Evolutionary conservation across 35 echinoderm and acorn worm species (phyloP).

Genomic region (Eucidaris tribuloides): DNA sequence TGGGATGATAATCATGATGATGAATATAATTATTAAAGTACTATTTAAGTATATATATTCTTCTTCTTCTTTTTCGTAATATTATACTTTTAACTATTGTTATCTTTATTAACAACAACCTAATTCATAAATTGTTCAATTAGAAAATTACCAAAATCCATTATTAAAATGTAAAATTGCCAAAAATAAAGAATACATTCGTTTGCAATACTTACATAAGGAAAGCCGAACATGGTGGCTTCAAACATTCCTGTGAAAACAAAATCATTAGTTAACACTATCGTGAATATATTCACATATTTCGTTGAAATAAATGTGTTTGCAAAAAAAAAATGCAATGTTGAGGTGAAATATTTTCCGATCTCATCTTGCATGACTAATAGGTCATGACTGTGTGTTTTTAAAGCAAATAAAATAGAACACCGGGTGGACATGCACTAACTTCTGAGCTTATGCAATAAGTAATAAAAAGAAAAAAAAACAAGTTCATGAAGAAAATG

Average conservation of each 20-base stretch:
- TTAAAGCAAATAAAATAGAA: no score
- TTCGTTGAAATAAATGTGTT: not conserved
- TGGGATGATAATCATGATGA: no score
- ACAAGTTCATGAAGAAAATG: no score
- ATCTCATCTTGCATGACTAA: not conserved
- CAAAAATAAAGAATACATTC: not conserved
- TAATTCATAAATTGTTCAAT: not conserved
- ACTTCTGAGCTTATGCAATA: no score
- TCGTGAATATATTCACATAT: not conserved
- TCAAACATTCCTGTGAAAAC: slow-evolving; percentile 33
- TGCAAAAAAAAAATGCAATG: not conserved
- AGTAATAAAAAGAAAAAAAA: no score
- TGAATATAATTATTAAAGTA: no score
- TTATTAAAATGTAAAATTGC: not conserved
- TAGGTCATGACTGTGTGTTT: no score
- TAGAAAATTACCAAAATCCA: not conserved
- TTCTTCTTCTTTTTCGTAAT: not conserved
- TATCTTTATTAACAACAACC: not conserved
- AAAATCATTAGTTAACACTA: not conserved
- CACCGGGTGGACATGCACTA: no score
- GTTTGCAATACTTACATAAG: slow-evolving; percentile 26
- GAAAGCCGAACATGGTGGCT: slow-evolving; percentile 57
- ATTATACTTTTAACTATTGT: not conserved
- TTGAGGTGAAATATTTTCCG: not conserved
- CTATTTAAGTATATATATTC: no score